Evolutionary conservation across 2,888 invertebrate species (phyloP).

Genomic region (Nephrotoma appendiculata): DNA sequence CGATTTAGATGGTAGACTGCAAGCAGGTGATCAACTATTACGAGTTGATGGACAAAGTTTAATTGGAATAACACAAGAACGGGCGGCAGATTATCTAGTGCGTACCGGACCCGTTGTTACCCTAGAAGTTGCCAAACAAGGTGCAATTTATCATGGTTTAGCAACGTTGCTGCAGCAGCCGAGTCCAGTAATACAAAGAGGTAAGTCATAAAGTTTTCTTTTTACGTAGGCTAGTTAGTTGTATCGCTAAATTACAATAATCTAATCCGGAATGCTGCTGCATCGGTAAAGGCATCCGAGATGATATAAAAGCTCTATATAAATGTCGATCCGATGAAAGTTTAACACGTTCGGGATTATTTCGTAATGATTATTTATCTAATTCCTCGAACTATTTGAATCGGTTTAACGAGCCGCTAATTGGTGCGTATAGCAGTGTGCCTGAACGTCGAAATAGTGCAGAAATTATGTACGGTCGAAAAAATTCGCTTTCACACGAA

Average conservation of each 20-base stretch:
- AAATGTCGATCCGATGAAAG: slow-evolving; percentile 27
- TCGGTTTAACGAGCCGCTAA: slow-evolving; percentile 3
- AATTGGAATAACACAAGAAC: slow-evolving; percentile 69
- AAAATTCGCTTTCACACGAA: slow-evolving; percentile 29
- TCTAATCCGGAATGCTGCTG: slow-evolving; percentile 6
- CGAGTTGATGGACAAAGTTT: slow-evolving; percentile 94
- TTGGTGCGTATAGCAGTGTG: not conserved
- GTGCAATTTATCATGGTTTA: slow-evolving; percentile 91
- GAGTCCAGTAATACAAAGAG: slow-evolving; percentile 64
- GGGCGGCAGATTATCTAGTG: slow-evolving; percentile 92
- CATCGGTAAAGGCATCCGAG: slow-evolving; percentile 10
- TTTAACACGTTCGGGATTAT: slow-evolving; percentile 16
- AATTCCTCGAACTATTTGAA: not conserved
- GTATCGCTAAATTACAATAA: slow-evolving; percentile 4
- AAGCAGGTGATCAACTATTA: slow-evolving; percentile 92
- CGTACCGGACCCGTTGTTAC: slow-evolving; percentile 88
- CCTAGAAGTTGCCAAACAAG: slow-evolving; percentile 93
- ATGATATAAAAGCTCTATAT: slow-evolving; percentile 5
- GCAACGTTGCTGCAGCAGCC: slow-evolving; percentile 87
- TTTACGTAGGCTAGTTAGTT: not conserved
- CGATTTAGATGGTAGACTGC: slow-evolving; percentile 83
- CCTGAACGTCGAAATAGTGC: slow-evolving; percentile 5
- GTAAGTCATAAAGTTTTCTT: slow-evolving; percentile 31
- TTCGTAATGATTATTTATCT: not conserved
- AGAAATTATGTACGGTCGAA: slow-evolving; percentile 18